These are phyloP conservation scores for Python bivittatus DNA, from an alignment of 2,113 vertebrate genomes.

Conservation along the genomic window DNA sequence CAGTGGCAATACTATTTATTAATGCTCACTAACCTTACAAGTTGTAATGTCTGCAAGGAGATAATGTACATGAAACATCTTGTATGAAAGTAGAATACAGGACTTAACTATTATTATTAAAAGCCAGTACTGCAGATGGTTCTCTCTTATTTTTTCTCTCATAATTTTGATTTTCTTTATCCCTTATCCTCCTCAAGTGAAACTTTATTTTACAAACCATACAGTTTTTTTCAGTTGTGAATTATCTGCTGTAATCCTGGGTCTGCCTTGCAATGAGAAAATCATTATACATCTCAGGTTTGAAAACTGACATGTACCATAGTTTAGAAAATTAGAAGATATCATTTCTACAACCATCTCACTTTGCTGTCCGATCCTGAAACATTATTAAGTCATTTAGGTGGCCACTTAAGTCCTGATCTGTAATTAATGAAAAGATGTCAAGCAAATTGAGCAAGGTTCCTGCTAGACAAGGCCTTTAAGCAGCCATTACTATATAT, in stretches of 20 bases:
- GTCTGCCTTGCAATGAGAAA: background rate
- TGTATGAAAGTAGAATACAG: background rate
- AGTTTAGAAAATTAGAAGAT: background rate
- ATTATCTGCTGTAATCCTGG: background rate
- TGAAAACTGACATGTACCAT: background rate
- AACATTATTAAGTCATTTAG: background rate
- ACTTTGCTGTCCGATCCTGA: background rate
- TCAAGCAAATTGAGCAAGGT: constrained; percentile 5
- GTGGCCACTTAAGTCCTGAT: constrained; percentile 4
- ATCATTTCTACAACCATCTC: background rate
- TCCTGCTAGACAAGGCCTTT: background rate
- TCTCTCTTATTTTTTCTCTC: background rate
- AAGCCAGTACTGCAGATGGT: background rate
- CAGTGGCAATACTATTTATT: background rate
- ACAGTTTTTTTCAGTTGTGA: background rate
- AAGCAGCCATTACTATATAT: background rate
- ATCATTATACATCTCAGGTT: background rate
- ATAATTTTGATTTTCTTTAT: background rate
- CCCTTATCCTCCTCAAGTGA: background rate
- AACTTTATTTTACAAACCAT: background rate
- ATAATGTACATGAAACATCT: background rate
- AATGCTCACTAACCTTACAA: background rate
- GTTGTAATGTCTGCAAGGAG: background rate
- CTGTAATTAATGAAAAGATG: constrained; percentile 20
- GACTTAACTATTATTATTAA: background rate